phyloP scores from a whole-genome alignment of 2,888 invertebrate species.

The Nomada ferruginata region DNA sequence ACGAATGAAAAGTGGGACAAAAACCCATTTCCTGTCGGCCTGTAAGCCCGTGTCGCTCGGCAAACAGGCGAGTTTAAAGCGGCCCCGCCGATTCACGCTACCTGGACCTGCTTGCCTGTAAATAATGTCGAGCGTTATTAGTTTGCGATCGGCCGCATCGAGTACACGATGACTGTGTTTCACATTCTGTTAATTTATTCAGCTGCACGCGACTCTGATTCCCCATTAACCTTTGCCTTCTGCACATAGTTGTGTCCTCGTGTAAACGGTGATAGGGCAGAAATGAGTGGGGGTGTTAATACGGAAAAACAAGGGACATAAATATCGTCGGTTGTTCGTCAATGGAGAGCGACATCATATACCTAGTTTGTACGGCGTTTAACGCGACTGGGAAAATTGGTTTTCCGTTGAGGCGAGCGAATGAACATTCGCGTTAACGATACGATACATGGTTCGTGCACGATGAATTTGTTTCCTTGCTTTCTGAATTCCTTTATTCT shows the following conservation, averaged over 20 bases:
- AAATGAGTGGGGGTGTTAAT: not conserved
- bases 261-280: not conserved
- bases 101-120: conserved; percentile 15
- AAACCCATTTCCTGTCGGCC: conserved; percentile 57
- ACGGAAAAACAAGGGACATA: conserved; percentile 33
- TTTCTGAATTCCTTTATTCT: not conserved
- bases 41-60: conserved; percentile 56
- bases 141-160: conserved; percentile 29
- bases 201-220: conserved; percentile 28
- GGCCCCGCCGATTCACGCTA: conserved; percentile 29
- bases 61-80: conserved; percentile 50
- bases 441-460: too few relatives aligned
- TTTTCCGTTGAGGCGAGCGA: conserved; percentile 4
- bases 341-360: conserved; percentile 19
- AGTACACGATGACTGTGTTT: conserved; percentile 2
- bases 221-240: conserved; percentile 25
- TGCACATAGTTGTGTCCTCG: not conserved
- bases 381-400: conserved; percentile 26
- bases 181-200: conserved; percentile 29
- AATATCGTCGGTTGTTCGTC: not conserved
- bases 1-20: conserved; percentile 73
- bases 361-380: conserved; percentile 24
- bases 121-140: conserved; percentile 52
- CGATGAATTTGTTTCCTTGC: not conserved
- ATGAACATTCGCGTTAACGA: conserved; percentile 14